phyloP scores from a whole-genome alignment of 2,113 vertebrate species.

The Neolamprologus caudopunctatus region DNA sequence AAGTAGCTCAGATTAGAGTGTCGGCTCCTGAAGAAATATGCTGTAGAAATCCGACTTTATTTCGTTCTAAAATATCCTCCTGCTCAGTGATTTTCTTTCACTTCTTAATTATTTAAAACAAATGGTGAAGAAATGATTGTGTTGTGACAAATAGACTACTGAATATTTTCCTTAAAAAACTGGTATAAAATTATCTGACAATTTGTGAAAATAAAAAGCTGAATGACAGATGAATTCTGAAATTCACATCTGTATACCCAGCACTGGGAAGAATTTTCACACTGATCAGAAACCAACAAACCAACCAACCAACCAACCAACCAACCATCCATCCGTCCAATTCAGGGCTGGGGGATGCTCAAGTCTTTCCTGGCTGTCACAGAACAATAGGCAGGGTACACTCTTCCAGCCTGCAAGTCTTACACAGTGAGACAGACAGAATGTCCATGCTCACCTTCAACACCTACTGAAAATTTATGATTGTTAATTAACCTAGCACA shows the following conservation, averaged over 20 bases:
- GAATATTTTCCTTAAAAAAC: too few species aligned
- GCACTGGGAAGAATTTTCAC: neutral
- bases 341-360: neutral
- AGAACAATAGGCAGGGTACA: neutral
- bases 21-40: neutral
- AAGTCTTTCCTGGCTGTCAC: neutral
- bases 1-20: neutral
- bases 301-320: neutral
- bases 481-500: neutral
- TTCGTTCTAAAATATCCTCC: neutral
- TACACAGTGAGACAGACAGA: neutral
- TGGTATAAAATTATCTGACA: neutral
- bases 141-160: too few species aligned
- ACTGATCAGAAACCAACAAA: neutral
- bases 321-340: neutral
- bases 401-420: fast-evolving
- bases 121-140: too few species aligned
- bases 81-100: neutral
- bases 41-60: neutral
- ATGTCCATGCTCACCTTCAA: neutral
- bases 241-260: fast-evolving
- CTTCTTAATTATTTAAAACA: too few species aligned
- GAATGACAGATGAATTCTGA: neutral
- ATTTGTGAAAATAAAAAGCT: neutral
- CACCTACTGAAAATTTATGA: neutral